phyloP scores from a whole-genome alignment of 2,113 vertebrate genomes.

The Cisticola juncidis region DNA sequence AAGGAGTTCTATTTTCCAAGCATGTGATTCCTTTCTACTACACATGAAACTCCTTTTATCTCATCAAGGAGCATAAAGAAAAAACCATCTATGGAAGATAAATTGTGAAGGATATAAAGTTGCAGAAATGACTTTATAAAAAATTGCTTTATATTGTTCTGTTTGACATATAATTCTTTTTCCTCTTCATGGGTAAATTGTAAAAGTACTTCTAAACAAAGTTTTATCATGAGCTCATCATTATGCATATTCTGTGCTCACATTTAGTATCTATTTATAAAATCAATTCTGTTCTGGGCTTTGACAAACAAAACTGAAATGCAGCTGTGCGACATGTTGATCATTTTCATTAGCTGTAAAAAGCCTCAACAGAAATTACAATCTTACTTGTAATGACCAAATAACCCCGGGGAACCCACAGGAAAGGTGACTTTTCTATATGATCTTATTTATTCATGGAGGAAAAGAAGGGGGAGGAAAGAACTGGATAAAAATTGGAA shows the following conservation, averaged over 20 bases:
- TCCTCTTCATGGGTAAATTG: slow-evolving; percentile 65
- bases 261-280: slow-evolving; percentile 84
- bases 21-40: not conserved
- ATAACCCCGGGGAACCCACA: slow-evolving; percentile 60
- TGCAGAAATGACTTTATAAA: slow-evolving; percentile 63
- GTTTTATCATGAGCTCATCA: slow-evolving; percentile 78
- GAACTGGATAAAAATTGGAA: slow-evolving; percentile 7
- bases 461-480: not conserved
- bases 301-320: slow-evolving; percentile 81
- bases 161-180: slow-evolving; percentile 61
- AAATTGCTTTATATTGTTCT: slow-evolving; percentile 53
- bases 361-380: slow-evolving; percentile 75
- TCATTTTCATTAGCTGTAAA: slow-evolving; percentile 81
- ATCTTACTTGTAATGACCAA: slow-evolving; percentile 71
- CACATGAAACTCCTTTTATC: not conserved
- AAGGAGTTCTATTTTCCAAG: not conserved
- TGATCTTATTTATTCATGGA: slow-evolving; percentile 19
- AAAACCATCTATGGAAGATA: not conserved
- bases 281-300: slow-evolving; percentile 78
- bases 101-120: slow-evolving; percentile 1
- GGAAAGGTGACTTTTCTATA: slow-evolving; percentile 69
- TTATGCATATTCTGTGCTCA: slow-evolving; percentile 74
- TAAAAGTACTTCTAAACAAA: slow-evolving; percentile 77
- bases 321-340: slow-evolving; percentile 82
- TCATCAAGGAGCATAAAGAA: slow-evolving; percentile 22